Evolutionary conservation across 2,888 invertebrate species (phyloP), one percentile per base, ranked within the genome.

Genomic region (Amitus sp.): DNA sequence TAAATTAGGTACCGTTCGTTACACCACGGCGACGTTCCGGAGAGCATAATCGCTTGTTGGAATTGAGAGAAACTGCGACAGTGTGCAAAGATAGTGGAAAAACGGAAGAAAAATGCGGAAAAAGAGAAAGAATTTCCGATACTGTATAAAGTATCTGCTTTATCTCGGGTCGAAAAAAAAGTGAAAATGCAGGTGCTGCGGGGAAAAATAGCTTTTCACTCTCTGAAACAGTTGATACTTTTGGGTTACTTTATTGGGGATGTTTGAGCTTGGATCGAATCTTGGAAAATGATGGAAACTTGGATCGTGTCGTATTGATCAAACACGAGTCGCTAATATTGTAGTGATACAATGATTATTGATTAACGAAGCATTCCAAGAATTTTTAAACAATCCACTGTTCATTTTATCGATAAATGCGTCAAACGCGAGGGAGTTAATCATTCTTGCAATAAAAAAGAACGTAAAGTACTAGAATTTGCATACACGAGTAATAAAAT

Each of bases 1-100:
- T 48, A 50, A 50, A 56, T 56, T 37, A 55, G 39, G 47, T 50
- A 55, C 51, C 56, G 30, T 61, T 61, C 50, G 52, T 61, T 61
- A 45, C 51, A 48, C 48, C 43, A 48, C 48, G 61, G 39, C 48
- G 52, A 51, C 47, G 45, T 46, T 48, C 45, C 56, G 48, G 39
- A 27, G 48, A 52, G 61, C 39, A 56, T 55, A 61, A 61, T 52
- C 55, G 47, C 37, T 47, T 47, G 48, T 37, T 45, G 47, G 55
- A 61, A 52, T 55, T 43, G 48, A 56, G 56, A 61, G 52, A 52
- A 61, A 60, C 40, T 46, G 50, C 23, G 40, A 23, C 30, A 39
- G 46, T 27, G 42, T 17, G 49, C 30, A 39, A 37, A 45, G 53
- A 59, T 19, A 30, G 19, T 10, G 18, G 15, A 5, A 33, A 30